Conservation (phyloP, 2,113 vertebrate genomes). For the Sminthopsis crassicaudata region DNA sequence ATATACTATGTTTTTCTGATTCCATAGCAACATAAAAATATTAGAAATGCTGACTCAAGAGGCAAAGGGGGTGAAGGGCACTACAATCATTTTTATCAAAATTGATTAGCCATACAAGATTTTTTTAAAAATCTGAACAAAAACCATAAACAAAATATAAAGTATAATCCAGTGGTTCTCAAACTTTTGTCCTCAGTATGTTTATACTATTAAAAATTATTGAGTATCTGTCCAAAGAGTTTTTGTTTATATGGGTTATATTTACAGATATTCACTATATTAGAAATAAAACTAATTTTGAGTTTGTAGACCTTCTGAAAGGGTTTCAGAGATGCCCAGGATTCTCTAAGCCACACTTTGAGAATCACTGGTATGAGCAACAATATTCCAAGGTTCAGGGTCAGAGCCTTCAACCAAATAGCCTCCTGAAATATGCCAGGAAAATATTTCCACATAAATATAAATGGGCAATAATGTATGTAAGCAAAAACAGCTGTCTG, state of each 20-base stretch:
- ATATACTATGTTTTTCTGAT: not conserved
- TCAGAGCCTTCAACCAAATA: slow-evolving; percentile 17
- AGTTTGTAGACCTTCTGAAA: too few species aligned
- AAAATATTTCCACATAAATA: not conserved
- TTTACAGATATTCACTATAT: too few species aligned
- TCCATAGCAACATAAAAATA: not conserved
- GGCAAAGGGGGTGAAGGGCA: not conserved
- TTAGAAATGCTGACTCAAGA: not conserved
- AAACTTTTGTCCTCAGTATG: too few species aligned
- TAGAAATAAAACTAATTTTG: too few species aligned
- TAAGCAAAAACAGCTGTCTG: not conserved
- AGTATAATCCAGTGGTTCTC: not conserved
- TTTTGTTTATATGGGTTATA: too few species aligned
- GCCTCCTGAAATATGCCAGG: not conserved
- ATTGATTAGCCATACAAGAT: not conserved
- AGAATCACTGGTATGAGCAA: not conserved
- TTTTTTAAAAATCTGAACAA: not conserved
- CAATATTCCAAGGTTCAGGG: slow-evolving; percentile 1
- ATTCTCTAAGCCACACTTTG: too few species aligned
- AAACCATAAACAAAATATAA: slow-evolving; percentile 44
- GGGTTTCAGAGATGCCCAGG: too few species aligned
- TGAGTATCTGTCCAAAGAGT: too few species aligned
- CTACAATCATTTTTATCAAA: not conserved
- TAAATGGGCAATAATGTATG: not conserved
- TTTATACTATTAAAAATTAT: too few species aligned